These are phyloP conservation scores for Dorcus parallelipipedus DNA, from an alignment of 2,888 invertebrate genomes.

Conservation along the genomic window DNA sequence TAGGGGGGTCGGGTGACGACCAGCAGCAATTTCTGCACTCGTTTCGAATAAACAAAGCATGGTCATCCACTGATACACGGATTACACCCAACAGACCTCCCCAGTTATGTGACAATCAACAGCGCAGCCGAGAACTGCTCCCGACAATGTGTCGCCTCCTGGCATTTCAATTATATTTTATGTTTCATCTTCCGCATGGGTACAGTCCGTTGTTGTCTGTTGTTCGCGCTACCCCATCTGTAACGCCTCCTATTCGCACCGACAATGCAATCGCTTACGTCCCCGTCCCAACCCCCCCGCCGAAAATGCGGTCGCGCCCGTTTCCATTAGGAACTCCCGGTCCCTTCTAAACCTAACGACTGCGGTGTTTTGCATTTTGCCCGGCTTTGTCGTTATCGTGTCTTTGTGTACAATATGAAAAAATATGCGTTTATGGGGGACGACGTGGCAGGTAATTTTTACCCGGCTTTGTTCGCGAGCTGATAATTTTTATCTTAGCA, in stretches of 20 bases:
- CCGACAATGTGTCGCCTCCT: slow-evolving; percentile 36
- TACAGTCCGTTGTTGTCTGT: slow-evolving; percentile 32
- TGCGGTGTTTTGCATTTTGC: slow-evolving; percentile 1
- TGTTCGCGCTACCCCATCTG: slow-evolving; percentile 38
- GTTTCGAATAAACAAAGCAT: slow-evolving; percentile 1
- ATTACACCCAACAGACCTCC: not conserved
- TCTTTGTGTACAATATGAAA: no score
- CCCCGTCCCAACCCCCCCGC: not conserved
- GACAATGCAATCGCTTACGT: slow-evolving; percentile 24
- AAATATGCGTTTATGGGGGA: no score
- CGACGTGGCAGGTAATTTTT: no score
- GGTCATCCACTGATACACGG: not conserved
- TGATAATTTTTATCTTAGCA: no score
- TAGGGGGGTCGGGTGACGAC: not conserved
- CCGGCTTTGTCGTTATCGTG: no score
- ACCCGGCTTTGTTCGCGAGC: no score
- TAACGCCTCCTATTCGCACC: slow-evolving; percentile 33
- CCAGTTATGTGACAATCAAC: slow-evolving; percentile 17
- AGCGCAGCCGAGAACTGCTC: slow-evolving; percentile 16
- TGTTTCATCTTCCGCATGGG: slow-evolving; percentile 43
- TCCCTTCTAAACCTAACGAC: not conserved
- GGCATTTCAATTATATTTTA: slow-evolving; percentile 44
- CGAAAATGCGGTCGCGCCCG: not conserved
- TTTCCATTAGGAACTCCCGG: slow-evolving; percentile 1
- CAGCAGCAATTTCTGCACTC: not conserved